Conservation (phyloP, 2,888 invertebrate species). For the Polydrusus cervinus region DNA sequence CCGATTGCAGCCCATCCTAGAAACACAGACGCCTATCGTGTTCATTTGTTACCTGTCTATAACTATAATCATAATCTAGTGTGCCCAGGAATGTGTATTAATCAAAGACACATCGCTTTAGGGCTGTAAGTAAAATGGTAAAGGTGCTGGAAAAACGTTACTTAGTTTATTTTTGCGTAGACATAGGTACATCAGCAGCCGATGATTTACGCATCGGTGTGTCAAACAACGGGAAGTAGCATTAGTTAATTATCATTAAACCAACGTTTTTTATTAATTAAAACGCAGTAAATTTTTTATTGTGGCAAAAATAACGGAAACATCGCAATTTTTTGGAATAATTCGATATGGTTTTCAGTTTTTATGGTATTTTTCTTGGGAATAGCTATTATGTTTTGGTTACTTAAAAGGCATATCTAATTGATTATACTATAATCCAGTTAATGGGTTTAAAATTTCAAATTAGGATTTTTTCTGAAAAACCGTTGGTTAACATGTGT, state of each 20-base stretch:
- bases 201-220: slow-evolving; percentile 13
- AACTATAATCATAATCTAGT: too few relatives aligned
- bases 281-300: slow-evolving; percentile 28
- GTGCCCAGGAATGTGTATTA: not conserved
- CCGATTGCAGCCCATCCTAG: slow-evolving; percentile 20
- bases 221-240: not conserved
- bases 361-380: not conserved
- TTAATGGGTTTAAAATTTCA: not conserved
- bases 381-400: slow-evolving; percentile 5
- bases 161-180: slow-evolving; percentile 12
- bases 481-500: too few relatives aligned
- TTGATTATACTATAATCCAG: not conserved
- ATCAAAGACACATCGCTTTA: not conserved
- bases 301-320: not conserved
- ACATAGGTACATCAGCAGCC: too few relatives aligned
- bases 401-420: not conserved
- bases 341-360: slow-evolving; percentile 14
- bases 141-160: not conserved
- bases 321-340: slow-evolving; percentile 5
- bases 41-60: slow-evolving; percentile 6
- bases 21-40: slow-evolving; percentile 4
- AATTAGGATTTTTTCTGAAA: not conserved
- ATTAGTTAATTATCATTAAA: slow-evolving; percentile 7
- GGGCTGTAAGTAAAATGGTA: not conserved
- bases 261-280: slow-evolving; percentile 30